Conservation (phyloP, 2,888 invertebrate species). For the Drosophila pegasa region DNA sequence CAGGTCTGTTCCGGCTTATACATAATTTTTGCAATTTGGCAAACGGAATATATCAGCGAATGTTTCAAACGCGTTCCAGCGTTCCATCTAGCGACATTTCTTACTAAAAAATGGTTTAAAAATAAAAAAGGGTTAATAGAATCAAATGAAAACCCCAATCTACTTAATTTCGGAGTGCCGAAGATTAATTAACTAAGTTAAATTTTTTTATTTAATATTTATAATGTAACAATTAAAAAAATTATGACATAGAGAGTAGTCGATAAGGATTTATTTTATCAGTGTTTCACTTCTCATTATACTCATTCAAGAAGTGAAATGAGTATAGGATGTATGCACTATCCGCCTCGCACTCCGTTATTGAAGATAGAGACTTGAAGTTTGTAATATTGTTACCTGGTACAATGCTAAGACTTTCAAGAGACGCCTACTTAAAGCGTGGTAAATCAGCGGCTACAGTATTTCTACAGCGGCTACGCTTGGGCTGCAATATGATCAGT, state of each 20-base stretch:
- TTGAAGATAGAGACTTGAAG: too few relatives aligned
- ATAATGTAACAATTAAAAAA: neutral
- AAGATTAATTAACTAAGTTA: neutral
- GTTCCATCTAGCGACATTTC: conserved; percentile 14
- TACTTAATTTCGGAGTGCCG: conserved; percentile 2
- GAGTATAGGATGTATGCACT: too few relatives aligned
- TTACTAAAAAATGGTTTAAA: conserved; percentile 18
- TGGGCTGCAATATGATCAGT: too few relatives aligned
- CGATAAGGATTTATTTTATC: too few relatives aligned
- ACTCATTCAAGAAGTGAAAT: too few relatives aligned
- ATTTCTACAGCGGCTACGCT: too few relatives aligned
- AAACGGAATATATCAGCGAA: conserved; percentile 15
- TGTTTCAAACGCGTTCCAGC: conserved; percentile 13
- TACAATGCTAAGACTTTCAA: too few relatives aligned
- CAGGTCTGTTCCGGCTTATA: conserved; percentile 24
- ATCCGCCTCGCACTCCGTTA: too few relatives aligned
- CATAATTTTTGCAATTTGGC: conserved; percentile 17
- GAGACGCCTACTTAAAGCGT: too few relatives aligned
- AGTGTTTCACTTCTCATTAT: too few relatives aligned
- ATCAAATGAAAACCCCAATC: neutral
- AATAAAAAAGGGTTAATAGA: conserved; percentile 16
- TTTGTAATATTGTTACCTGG: too few relatives aligned
- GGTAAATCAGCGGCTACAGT: too few relatives aligned
- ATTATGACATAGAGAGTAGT: neutral
- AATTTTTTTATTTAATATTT: neutral